Conservation (phyloP, 2,888 invertebrate genomes). For the Cantharis flavilabris region DNA sequence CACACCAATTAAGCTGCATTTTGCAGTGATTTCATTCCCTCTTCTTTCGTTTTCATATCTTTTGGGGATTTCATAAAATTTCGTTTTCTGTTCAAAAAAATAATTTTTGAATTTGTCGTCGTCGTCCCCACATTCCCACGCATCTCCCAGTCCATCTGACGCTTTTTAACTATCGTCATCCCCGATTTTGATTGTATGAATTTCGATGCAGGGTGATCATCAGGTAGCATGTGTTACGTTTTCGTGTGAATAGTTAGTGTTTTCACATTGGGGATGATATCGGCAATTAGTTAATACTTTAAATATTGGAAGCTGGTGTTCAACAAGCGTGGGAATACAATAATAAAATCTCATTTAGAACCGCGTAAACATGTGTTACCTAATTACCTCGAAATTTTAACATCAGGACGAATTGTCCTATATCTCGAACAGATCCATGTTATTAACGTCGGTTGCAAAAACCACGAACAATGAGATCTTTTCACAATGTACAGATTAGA, state of each 20-base stretch:
- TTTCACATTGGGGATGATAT: constrained; percentile 14
- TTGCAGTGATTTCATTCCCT: neutral
- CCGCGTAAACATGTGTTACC: neutral
- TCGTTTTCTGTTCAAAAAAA: neutral
- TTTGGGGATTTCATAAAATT: neutral
- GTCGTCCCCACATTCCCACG: constrained; percentile 16
- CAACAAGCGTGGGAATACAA: constrained; percentile 12
- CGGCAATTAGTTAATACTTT: constrained; percentile 5
- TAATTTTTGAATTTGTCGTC: neutral
- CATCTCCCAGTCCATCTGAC: constrained; percentile 28
- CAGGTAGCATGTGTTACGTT: constrained; percentile 23
- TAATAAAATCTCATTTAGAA: neutral
- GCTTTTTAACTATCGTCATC: constrained; percentile 15
- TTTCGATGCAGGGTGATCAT: constrained; percentile 21
- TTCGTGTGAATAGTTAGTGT: constrained; percentile 22
- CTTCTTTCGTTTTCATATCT: neutral
- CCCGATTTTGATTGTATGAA: constrained; percentile 22
- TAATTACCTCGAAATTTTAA: constrained; percentile 4
- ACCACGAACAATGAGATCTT: constrained; percentile 29
- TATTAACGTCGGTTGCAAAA: constrained; percentile 12
- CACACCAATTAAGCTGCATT: neutral
- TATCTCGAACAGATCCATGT: neutral
- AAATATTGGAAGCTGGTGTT: constrained; percentile 9
- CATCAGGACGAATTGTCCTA: neutral
- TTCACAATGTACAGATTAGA: constrained; percentile 30